These are phyloP conservation scores for Ips typographus DNA, from an alignment of 1,140 invertebrate genomes.

Conservation along the genomic window DNA sequence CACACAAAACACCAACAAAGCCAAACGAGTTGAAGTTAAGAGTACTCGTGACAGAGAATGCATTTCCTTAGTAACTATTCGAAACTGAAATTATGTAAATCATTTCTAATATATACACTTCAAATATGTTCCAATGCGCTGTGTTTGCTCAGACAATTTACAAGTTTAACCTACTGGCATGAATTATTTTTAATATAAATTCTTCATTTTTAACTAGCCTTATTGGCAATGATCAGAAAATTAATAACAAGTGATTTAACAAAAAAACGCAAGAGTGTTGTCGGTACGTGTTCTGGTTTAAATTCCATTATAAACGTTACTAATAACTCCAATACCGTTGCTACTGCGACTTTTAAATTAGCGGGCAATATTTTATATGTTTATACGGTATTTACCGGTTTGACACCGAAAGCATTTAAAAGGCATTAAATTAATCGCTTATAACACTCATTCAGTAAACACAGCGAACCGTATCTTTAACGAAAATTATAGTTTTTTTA, in stretches of 20 bases:
- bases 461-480: not conserved
- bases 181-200: conserved; percentile 9
- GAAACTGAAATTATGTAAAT: conserved; percentile 20
- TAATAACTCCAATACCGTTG: not conserved
- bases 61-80: not conserved
- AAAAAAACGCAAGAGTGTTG: not conserved
- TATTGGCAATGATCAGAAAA: not conserved
- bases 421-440: not conserved
- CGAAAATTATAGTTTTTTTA: not conserved
- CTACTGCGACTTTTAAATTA: not conserved
- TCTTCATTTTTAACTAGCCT: not conserved
- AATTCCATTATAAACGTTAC: not conserved
- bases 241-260: not conserved
- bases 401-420: no score
- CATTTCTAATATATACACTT: conserved; percentile 19
- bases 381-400: no score
- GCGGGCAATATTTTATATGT: no score
- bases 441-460: not conserved
- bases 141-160: conserved; percentile 15
- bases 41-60: not conserved
- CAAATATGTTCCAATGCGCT: conserved; percentile 9
- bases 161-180: conserved; percentile 25
- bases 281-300: not conserved
- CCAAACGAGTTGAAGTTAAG: conserved; percentile 8
- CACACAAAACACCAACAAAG: no score